A percentile compares a stretch with the other conserved stretches of the same genome.
phyloP scores from a whole-genome alignment of 2,797 vertebrate species.

The Spheniscus humboldti region DNA sequence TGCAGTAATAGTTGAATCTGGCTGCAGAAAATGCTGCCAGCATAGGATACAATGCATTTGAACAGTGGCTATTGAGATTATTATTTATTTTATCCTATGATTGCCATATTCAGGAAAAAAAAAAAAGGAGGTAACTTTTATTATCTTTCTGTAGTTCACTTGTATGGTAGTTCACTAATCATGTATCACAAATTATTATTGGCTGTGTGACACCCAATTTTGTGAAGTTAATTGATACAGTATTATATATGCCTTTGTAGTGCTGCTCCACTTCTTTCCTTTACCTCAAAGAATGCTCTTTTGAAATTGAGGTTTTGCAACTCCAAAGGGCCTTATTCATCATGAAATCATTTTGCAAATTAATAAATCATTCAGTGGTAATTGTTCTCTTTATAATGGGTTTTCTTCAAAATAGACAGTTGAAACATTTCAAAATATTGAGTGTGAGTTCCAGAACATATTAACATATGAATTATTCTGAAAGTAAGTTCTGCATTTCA shows the following conservation, averaged over 20 bases:
- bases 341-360: constrained; percentile 40
- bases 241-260: constrained; percentile 9
- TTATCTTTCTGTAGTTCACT: neutral
- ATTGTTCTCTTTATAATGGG: constrained; percentile 1
- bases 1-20: neutral
- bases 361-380: constrained; percentile 10
- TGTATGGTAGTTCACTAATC: constrained; percentile 6
- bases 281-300: neutral
- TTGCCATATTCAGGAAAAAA: neutral
- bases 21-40: neutral
- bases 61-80: neutral
- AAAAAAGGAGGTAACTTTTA: neutral
- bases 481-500: neutral
- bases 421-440: constrained; percentile 50
- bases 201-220: neutral
- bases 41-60: neutral
- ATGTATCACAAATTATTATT: neutral
- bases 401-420: constrained; percentile 8
- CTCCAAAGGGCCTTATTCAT: neutral
- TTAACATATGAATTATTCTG: neutral
- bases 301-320: neutral
- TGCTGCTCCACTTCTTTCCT: neutral
- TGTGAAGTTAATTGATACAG: neutral
- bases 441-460: neutral
- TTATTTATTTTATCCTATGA: constrained; percentile 3